A percentile compares a stretch with the other conserved stretches of the same genome.
These are phyloP conservation scores for Aplodontia rufa DNA, from an alignment of 2,113 vertebrate species.

Conservation along the genomic window DNA sequence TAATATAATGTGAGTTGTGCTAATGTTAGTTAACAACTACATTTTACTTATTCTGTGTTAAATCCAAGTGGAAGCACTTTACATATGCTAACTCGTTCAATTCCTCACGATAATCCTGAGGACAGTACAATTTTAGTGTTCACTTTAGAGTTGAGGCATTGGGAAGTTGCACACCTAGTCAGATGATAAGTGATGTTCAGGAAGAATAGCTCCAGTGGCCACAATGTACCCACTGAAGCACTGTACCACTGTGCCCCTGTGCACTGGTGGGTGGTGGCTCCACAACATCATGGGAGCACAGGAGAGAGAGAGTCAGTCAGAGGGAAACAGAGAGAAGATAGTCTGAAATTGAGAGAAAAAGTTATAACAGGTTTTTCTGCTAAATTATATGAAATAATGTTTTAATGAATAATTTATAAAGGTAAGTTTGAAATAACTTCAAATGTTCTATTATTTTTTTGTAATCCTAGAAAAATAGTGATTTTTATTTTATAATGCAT, in stretches of 20 bases:
- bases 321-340: neutral
- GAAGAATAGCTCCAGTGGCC: neutral
- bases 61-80: neutral
- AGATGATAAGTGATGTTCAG: neutral
- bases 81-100: neutral
- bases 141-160: neutral
- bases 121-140: neutral
- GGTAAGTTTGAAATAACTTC: neutral
- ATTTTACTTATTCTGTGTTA: neutral
- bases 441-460: neutral
- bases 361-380: neutral
- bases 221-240: too few species aligned
- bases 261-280: fast-evolving
- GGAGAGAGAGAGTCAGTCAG: neutral
- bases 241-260: too few species aligned
- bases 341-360: neutral
- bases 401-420: neutral
- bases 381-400: constrained; percentile 5
- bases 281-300: neutral
- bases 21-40: neutral
- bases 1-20: neutral
- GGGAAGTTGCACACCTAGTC: neutral
- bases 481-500: neutral
- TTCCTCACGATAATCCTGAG: neutral
- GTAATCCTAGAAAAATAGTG: neutral